A percentile compares a stretch with the other conserved stretches of the same genome.
Evolutionary conservation across 2,113 vertebrate species (phyloP).

Genomic region (Chroicocephalus ridibundus): DNA sequence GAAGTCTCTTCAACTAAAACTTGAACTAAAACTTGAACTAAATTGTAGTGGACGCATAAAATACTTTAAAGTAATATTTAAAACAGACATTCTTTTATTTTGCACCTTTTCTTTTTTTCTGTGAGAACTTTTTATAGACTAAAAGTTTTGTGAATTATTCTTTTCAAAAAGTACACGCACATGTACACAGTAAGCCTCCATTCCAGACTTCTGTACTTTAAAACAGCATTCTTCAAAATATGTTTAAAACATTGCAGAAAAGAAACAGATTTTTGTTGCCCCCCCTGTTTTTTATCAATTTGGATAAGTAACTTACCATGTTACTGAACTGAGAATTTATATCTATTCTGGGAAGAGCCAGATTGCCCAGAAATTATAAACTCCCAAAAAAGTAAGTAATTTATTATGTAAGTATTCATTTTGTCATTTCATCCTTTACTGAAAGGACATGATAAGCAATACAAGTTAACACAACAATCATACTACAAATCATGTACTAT

Average conservation of each 20-base stretch:
- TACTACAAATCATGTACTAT: background rate
- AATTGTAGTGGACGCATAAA: background rate
- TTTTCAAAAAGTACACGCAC: background rate
- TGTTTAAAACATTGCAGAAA: background rate
- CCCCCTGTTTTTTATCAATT: background rate
- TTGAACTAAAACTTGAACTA: background rate
- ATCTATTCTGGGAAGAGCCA: background rate
- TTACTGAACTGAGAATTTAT: background rate
- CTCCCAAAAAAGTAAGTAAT: background rate
- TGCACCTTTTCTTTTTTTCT: background rate
- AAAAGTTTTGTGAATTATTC: background rate
- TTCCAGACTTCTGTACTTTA: background rate
- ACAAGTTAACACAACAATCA: background rate
- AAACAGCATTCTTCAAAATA: background rate
- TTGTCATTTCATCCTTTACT: background rate
- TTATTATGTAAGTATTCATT: background rate
- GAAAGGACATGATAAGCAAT: background rate
- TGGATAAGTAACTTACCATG: background rate
- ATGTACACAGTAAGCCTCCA: background rate
- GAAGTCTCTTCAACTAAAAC: background rate
- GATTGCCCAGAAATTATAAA: slow-evolving; percentile 1
- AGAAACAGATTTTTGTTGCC: background rate
- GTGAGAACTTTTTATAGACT: background rate
- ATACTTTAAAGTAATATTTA: background rate
- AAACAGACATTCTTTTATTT: background rate